Evolutionary conservation across 2,113 vertebrate genomes (phyloP).

Genomic region (Leptocoma aspasia): DNA sequence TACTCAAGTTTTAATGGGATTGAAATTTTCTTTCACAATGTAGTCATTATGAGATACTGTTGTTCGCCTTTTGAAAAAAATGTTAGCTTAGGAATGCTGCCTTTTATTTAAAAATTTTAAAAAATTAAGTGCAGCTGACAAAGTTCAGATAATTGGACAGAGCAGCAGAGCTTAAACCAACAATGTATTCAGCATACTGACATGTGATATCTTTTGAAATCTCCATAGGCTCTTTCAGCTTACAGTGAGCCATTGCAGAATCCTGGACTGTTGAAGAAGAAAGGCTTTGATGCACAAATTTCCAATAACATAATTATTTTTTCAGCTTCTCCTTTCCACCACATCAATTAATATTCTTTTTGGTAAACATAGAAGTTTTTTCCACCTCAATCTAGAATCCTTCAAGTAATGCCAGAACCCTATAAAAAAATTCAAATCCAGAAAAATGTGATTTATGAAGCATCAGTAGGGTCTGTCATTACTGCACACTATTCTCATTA

Average conservation of each 20-base stretch:
- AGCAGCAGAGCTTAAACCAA: constrained; percentile 25
- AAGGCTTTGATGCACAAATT: neutral
- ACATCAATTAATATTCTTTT: neutral
- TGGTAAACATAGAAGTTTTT: neutral
- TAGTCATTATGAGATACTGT: neutral
- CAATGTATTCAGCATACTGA: neutral
- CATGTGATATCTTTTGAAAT: constrained; percentile 43
- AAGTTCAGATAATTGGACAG: constrained; percentile 42
- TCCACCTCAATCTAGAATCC: neutral
- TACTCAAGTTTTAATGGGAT: neutral
- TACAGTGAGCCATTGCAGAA: neutral
- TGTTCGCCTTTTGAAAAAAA: neutral
- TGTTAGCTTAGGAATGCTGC: neutral
- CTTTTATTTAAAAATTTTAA: constrained; percentile 16
- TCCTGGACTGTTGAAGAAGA: neutral
- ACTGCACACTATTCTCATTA: neutral
- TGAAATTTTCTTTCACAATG: neutral
- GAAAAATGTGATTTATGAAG: neutral
- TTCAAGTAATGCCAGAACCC: neutral
- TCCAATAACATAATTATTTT: neutral
- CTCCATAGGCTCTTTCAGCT: constrained; percentile 2
- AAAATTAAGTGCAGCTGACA: constrained; percentile 26
- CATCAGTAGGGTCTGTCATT: neutral
- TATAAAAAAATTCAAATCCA: neutral
- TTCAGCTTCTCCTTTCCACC: neutral